A percentile compares a stretch with the other conserved stretches of the same genome.
These are phyloP conservation scores for Oceanodroma leucorhoa DNA, from an alignment of 2,797 vertebrate genomes.

Conservation along the genomic window DNA sequence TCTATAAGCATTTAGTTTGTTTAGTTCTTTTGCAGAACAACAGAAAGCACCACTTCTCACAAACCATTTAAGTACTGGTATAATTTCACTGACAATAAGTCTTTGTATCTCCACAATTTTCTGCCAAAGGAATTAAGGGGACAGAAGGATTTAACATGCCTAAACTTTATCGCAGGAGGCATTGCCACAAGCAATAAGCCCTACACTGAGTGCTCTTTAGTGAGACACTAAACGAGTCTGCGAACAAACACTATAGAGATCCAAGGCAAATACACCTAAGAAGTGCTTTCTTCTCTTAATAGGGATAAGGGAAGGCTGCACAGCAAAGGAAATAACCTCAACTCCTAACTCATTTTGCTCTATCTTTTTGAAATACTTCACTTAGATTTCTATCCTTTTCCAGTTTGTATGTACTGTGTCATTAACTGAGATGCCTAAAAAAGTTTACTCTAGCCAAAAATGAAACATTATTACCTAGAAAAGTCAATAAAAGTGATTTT, in stretches of 20 bases:
- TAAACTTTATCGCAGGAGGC: background rate
- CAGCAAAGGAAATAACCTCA: background rate
- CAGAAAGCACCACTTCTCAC: constrained; percentile 12
- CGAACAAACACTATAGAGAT: background rate
- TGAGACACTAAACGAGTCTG: background rate
- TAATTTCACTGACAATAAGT: background rate
- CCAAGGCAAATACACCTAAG: background rate
- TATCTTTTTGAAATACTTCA: background rate
- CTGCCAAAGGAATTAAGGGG: background rate
- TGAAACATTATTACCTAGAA: background rate
- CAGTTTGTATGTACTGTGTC: background rate
- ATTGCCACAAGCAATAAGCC: background rate
- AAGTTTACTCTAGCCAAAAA: background rate
- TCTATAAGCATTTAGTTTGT: background rate
- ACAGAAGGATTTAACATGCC: background rate
- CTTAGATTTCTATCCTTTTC: background rate
- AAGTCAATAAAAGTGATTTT: background rate
- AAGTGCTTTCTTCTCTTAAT: background rate
- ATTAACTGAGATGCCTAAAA: background rate
- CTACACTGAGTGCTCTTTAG: background rate
- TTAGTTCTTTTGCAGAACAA: background rate
- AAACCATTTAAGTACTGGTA: background rate
- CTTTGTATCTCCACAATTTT: background rate
- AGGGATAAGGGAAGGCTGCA: background rate
- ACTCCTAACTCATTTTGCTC: background rate